Percentiles rank a stretch among this genome's conserved stretches.
Conservation (phyloP, 2,797 vertebrate genomes). For the Hippocampus kuda region DNA sequence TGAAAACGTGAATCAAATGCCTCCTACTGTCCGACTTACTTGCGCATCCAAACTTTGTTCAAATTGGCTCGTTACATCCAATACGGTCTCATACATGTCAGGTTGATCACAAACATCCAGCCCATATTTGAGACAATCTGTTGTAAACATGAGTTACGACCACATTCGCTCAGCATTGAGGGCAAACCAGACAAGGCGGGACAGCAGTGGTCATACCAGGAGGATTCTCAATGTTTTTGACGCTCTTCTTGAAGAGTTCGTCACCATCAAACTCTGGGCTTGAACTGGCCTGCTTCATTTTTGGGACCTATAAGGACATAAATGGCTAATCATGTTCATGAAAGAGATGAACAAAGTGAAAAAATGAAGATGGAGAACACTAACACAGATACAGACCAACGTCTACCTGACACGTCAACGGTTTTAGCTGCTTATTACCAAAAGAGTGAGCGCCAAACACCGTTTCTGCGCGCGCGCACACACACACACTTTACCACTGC, state of each 20-base stretch:
- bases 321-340: background rate
- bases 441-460: background rate
- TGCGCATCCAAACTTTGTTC: background rate
- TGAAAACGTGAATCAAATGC: background rate
- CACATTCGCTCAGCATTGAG: background rate
- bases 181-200: conserved; percentile 7
- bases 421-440: background rate
- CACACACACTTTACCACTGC: background rate
- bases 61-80: background rate
- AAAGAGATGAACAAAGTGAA: too few relatives aligned
- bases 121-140: background rate
- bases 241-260: conserved; percentile 84
- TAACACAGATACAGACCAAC: background rate
- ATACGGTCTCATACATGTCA: background rate
- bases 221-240: conserved; percentile 65
- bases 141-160: background rate
- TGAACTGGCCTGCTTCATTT: conserved; percentile 8
- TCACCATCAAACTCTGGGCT: conserved; percentile 62
- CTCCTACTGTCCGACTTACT: background rate
- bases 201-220: conserved; percentile 60
- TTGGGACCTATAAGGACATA: conserved; percentile 29
- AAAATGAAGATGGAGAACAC: background rate
- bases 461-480: too few relatives aligned
- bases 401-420: background rate
- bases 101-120: background rate